These are phyloP conservation scores for Petrolisthes manimaculis DNA, from an alignment of 2,888 invertebrate genomes.

Conservation along the genomic window DNA sequence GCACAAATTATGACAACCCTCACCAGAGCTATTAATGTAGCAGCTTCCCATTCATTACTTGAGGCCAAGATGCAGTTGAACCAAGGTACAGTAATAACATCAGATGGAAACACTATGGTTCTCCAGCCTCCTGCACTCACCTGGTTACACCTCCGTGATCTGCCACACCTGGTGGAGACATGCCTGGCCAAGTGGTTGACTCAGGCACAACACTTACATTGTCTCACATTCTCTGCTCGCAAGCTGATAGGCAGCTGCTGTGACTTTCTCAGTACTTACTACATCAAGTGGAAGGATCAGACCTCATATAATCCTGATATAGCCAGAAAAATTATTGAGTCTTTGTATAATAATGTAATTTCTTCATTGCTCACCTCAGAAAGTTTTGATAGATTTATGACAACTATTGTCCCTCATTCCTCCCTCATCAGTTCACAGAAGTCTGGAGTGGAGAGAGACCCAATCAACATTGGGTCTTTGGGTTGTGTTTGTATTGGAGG, in stretches of 20 bases:
- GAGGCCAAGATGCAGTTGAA: slow-evolving; percentile 46
- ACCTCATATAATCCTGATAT: slow-evolving; percentile 28
- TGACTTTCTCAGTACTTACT: slow-evolving; percentile 50
- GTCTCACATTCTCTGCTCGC: slow-evolving; percentile 39
- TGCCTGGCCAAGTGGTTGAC: slow-evolving; percentile 59
- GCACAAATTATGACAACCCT: slow-evolving; percentile 72
- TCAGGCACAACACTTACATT: slow-evolving; percentile 22
- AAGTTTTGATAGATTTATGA: slow-evolving; percentile 22
- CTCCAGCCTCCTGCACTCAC: slow-evolving; percentile 51
- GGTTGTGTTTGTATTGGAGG: slow-evolving; percentile 55
- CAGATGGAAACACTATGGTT: slow-evolving; percentile 52
- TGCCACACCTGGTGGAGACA: slow-evolving; percentile 42
- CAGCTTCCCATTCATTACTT: slow-evolving; percentile 58
- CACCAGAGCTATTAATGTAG: slow-evolving; percentile 67
- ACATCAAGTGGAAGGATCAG: slow-evolving; percentile 59
- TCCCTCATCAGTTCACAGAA: slow-evolving; percentile 36
- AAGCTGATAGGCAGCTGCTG: slow-evolving; percentile 60
- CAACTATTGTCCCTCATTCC: slow-evolving; percentile 41
- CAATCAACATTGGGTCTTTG: slow-evolving; percentile 58
- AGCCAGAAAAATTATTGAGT: slow-evolving; percentile 27
- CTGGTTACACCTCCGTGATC: slow-evolving; percentile 47
- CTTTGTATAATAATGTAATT: slow-evolving; percentile 35
- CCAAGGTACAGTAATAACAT: slow-evolving; percentile 67
- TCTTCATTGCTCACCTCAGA: slow-evolving; percentile 29
- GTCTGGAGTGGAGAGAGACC: slow-evolving; percentile 41